phyloP scores from a whole-genome alignment of 2,888 invertebrate genomes.

The Ceraclea dissimilis region DNA sequence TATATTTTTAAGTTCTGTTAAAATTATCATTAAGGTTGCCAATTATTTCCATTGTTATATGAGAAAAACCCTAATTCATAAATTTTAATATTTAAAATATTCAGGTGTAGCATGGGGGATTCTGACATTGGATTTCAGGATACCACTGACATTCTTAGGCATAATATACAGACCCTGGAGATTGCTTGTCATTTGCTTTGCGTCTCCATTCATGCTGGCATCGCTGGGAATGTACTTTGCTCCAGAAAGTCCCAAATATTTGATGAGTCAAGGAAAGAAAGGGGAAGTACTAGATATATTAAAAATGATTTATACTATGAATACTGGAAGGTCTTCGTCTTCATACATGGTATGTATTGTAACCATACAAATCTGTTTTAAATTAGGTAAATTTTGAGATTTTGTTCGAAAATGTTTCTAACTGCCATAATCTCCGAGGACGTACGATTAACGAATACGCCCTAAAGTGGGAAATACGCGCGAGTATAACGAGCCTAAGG shows the following conservation, averaged over 20 bases:
- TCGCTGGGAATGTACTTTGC: constrained; percentile 48
- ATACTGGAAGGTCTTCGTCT: constrained; percentile 2
- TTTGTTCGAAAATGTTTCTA: no score
- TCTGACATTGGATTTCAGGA: constrained; percentile 50
- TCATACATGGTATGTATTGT: constrained; percentile 2
- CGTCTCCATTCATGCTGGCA: constrained; percentile 53
- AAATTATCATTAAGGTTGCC: no score
- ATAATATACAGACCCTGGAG: constrained; percentile 66
- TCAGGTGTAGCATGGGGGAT: constrained; percentile 60
- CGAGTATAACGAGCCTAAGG: no score
- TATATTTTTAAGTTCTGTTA: no score
- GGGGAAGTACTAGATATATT: constrained; percentile 9
- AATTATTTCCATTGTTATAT: no score
- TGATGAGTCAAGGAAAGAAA: constrained; percentile 50
- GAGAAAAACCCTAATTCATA: no score
- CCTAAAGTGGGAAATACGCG: no score
- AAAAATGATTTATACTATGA: constrained; percentile 5
- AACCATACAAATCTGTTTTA: no score
- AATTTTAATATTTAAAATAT: constrained; percentile 15
- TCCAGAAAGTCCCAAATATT: constrained; percentile 73
- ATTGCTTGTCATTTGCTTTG: constrained; percentile 59
- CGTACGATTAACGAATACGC: neutral
- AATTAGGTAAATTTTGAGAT: no score
- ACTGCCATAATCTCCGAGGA: neutral
- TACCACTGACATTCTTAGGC: constrained; percentile 39